Base-by-base conservation (phyloP, 2,797 vertebrate species). In the Anguilla pacifica region DNA sequence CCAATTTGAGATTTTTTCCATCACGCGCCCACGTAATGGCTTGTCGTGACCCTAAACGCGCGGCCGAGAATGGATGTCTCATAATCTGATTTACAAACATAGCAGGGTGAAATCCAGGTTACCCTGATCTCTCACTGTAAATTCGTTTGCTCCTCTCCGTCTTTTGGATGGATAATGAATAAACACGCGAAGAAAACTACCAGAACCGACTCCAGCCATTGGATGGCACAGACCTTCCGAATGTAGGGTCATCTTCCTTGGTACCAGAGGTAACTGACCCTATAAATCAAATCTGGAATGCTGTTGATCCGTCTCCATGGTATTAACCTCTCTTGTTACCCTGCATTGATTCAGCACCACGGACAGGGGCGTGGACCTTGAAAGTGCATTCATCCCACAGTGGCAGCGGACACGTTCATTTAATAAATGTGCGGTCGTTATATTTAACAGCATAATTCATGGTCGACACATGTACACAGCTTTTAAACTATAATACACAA, bases 281-380 rank as follows among this genome's bases (percentile, higher is more conserved):
- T 88, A 77, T n/a, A 83, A 89, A 84, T 53, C 49, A n/a, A 86
- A 87, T 46, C 25, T 39, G 64, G 55, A 89, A 90, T 87, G 87
- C 51, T 91, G 83, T 90, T 89, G 57, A 43, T 89, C 86, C 88
- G 43, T 53, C 57, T 86, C 79, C 51, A 83, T 67, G 77, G 87
- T 87, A 88, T 89, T 88, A 86, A 85, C 49, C 84, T 87, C 43
- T 61, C 64, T 74, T 55, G 51, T 85, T 82, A 5, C 15, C 53
- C 10, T 28, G 1, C 74, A 84, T 82, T 86, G 85, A 49, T 91
- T 92, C 91, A 92, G 91, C 86, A 92, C 92, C 91, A 91, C 89
- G 91, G 92, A 92, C 90, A 92, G 90, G 79, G 91, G n/a, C 13
- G 17, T 5, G 28, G 79, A 1, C 9, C 43, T 10, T 2, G 22